Evolutionary conservation across 2,113 vertebrate genomes (phyloP).

Genomic region (Boulengeromyrus knoepffleri): DNA sequence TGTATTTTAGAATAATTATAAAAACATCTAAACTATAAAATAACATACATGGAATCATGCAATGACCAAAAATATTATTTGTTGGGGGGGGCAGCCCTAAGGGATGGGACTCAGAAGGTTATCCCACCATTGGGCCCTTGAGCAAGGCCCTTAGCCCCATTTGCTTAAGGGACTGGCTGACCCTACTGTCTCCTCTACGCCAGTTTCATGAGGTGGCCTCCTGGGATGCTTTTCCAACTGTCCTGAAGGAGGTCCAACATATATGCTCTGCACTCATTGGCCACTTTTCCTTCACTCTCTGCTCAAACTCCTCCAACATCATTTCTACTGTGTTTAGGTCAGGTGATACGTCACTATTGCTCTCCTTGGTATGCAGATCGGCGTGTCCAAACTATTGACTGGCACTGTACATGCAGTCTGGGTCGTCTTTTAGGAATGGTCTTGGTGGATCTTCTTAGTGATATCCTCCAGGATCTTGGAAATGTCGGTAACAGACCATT

Average conservation of each 20-base stretch:
- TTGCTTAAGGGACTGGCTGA: not conserved
- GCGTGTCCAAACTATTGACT: not conserved
- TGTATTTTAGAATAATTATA: not conserved
- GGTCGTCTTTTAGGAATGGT: not conserved
- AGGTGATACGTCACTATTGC: not conserved
- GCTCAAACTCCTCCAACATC: not conserved
- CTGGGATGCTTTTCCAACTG: not conserved
- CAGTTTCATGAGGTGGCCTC: not conserved
- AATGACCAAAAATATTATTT: not conserved
- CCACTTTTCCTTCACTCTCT: not conserved
- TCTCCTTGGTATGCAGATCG: not conserved
- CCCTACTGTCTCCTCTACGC: not conserved
- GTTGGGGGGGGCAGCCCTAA: not conserved
- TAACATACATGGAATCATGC: not conserved
- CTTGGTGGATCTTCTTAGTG: not conserved
- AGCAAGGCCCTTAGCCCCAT: not conserved
- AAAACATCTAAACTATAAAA: not conserved
- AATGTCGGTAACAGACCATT: not conserved
- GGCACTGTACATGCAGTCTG: not conserved
- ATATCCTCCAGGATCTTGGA: not conserved
- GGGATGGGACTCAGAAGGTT: not conserved
- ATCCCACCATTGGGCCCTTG: not conserved
- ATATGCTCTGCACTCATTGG: not conserved
- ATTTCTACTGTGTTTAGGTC: not conserved
- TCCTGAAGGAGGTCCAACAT: not conserved